Conservation (phyloP, 2,888 invertebrate genomes). For the Apodemia duryi region DNA sequence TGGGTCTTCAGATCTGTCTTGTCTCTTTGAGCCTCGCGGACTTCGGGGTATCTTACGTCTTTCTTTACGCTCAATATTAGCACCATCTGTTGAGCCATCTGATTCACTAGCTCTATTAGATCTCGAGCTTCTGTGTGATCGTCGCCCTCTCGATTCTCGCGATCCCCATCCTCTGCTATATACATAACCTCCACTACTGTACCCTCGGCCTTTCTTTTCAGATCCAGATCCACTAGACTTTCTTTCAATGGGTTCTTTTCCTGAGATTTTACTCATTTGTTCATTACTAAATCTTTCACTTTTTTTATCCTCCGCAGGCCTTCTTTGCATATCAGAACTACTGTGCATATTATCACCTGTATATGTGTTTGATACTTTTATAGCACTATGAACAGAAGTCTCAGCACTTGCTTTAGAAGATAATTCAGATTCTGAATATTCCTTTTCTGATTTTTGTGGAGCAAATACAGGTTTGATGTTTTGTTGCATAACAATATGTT, state of each 20-base stretch:
- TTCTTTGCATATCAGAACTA: conserved; percentile 45
- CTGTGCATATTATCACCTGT: conserved; percentile 47
- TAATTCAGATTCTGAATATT: conserved; percentile 58
- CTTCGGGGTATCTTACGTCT: conserved; percentile 74
- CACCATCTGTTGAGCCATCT: conserved; percentile 86
- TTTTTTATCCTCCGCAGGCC: conserved; percentile 55
- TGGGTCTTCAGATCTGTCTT: conserved; percentile 78
- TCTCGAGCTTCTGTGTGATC: conserved; percentile 66
- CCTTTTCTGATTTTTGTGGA: conserved; percentile 59
- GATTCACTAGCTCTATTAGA: conserved; percentile 83
- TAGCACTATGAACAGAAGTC: conserved; percentile 35
- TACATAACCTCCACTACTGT: conserved; percentile 59
- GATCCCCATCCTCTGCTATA: conserved; percentile 74
- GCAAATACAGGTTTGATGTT: conserved; percentile 42
- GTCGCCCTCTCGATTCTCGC: conserved; percentile 72
- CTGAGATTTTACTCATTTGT: conserved; percentile 62
- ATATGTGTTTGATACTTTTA: conserved; percentile 42
- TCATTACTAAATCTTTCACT: conserved; percentile 58
- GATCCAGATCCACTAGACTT: conserved; percentile 69
- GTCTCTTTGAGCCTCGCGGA: conserved; percentile 80
- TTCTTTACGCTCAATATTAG: conserved; percentile 73
- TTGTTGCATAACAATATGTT: conserved; percentile 43
- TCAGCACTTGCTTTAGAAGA: conserved; percentile 56
- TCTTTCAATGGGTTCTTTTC: conserved; percentile 69
- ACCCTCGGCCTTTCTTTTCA: conserved; percentile 76